A percentile compares a stretch with the other conserved stretches of the same genome.
Evolutionary conservation across 64 coral and sea anemone genomes (phyloP).

Genomic region (Porites lutea): DNA sequence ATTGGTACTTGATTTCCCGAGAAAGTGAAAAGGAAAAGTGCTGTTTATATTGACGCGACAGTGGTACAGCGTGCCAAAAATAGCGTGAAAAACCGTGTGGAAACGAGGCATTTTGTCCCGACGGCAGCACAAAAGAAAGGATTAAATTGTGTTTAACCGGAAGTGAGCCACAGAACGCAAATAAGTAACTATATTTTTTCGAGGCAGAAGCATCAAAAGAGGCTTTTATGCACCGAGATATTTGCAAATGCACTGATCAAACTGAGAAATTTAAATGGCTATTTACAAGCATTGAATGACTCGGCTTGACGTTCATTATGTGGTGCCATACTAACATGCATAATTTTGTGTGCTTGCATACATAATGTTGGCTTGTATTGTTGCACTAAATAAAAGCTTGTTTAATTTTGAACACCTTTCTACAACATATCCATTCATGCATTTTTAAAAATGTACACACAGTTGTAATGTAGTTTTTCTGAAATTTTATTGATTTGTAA

Average conservation of each 20-base stretch:
- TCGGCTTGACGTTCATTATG: not conserved
- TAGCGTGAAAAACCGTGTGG: not conserved
- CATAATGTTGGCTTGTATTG: no score
- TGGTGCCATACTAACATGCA: not conserved
- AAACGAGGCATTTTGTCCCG: not conserved
- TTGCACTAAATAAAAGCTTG: no score
- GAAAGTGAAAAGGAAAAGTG: not conserved
- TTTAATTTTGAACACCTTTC: no score
- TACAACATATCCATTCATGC: no score
- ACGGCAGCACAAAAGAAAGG: not conserved
- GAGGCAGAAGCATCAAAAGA: no score
- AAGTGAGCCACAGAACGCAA: not conserved
- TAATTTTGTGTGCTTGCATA: not conserved
- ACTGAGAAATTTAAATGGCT: not conserved
- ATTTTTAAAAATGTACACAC: no score
- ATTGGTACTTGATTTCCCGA: not conserved
- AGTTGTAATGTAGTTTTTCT: no score
- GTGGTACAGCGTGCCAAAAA: not conserved
- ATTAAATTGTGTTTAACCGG: conserved; percentile 5
- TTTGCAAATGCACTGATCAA: not conserved
- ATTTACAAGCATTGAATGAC: not conserved
- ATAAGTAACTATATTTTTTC: no score
- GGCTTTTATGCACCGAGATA: no score
- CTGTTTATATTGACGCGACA: not conserved
- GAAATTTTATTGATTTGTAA: no score